phyloP scores from a whole-genome alignment of 2,113 vertebrate species.

The Urocynchramus pylzowi region DNA sequence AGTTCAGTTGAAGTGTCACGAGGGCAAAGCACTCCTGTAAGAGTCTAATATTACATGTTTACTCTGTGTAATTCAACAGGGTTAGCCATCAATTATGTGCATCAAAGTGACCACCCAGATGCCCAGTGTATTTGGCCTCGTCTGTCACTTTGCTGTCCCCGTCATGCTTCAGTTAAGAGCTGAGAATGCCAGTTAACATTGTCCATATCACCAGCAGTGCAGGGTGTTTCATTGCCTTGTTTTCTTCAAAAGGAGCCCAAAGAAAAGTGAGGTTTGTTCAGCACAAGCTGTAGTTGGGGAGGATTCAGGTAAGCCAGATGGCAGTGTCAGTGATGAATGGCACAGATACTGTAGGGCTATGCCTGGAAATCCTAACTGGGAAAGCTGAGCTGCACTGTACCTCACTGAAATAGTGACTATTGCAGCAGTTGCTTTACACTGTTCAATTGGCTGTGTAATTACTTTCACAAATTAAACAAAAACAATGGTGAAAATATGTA shows the following conservation, averaged over 20 bases:
- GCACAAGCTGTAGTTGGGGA: background rate
- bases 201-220: background rate
- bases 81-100: background rate
- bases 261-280: conserved; percentile 20
- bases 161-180: background rate
- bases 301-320: conserved; percentile 64
- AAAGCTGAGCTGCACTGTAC: background rate
- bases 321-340: conserved; percentile 54
- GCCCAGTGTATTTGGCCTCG: background rate
- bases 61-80: background rate
- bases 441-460: conserved; percentile 65
- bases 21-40: background rate
- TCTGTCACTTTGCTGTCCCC: background rate
- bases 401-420: conserved; percentile 44
- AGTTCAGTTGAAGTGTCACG: background rate
- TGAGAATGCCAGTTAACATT: background rate
- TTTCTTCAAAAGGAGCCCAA: background rate
- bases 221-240: background rate
- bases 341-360: background rate
- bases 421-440: conserved; percentile 51
- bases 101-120: conserved; percentile 4
- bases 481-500: conserved; percentile 55
- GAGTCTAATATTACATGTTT: background rate
- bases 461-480: conserved; percentile 51
- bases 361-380: conserved; percentile 24